Evolutionary conservation across 2,888 invertebrate genomes (phyloP).

Genomic region (Brachypterus glaber): DNA sequence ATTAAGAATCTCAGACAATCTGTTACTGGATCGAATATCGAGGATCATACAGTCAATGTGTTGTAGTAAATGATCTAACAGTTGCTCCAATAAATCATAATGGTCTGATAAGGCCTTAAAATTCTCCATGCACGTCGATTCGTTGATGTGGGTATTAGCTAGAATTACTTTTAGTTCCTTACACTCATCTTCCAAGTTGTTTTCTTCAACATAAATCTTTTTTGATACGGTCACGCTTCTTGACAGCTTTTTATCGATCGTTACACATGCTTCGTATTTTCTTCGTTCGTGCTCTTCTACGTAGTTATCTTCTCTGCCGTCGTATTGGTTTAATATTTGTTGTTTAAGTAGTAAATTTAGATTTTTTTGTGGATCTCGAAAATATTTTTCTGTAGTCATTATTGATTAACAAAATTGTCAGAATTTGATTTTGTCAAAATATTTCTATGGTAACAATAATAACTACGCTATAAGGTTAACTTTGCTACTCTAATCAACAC

Average conservation of each 20-base stretch:
- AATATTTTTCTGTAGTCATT: constrained; percentile 4
- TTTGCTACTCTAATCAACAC: too few relatives aligned
- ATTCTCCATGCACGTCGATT: constrained; percentile 21
- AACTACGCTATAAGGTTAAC: too few relatives aligned
- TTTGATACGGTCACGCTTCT: constrained; percentile 8
- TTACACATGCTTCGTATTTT: constrained; percentile 9
- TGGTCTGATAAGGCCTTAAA: constrained; percentile 21
- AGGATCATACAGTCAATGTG: constrained; percentile 27
- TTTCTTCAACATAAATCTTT: constrained; percentile 13
- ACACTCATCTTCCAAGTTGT: constrained; percentile 15
- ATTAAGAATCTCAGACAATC: constrained; percentile 21
- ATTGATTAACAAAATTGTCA: background rate
- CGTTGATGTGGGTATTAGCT: constrained; percentile 26
- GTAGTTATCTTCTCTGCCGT: constrained; percentile 10
- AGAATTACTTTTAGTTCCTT: constrained; percentile 25
- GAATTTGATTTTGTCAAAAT: too few relatives aligned
- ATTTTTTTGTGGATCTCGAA: constrained; percentile 11
- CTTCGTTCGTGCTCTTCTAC: constrained; percentile 11
- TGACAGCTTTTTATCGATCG: background rate
- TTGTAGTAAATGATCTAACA: constrained; percentile 25
- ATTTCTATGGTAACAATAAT: too few relatives aligned
- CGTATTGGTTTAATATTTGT: constrained; percentile 21
- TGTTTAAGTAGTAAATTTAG: constrained; percentile 26
- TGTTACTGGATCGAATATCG: constrained; percentile 24
- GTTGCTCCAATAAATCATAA: constrained; percentile 22